These are phyloP conservation scores for Amphimedon queenslandica DNA, from an alignment of 37 sponge, comb jelly and placozoan species.

Conservation along the genomic window DNA sequence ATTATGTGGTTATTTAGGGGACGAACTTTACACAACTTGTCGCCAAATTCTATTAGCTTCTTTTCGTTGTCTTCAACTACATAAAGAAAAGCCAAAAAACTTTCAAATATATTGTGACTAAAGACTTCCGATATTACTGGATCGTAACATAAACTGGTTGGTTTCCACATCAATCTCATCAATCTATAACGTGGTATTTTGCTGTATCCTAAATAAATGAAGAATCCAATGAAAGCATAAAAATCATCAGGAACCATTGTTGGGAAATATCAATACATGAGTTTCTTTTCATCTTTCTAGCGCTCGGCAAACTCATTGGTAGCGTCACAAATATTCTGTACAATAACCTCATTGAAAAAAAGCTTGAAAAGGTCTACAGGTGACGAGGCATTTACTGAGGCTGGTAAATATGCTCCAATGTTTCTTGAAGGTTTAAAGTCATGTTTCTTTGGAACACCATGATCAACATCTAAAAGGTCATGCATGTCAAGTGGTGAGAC, in stretches of 20 bases:
- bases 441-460: not conserved
- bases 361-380: not conserved
- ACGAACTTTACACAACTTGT: slow-evolving; percentile 1
- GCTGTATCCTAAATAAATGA: slow-evolving; percentile 3
- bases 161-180: slow-evolving; percentile 1
- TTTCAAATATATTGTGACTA: not conserved
- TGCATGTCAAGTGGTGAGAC: not conserved
- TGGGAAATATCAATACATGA: not conserved
- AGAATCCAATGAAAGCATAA: not conserved
- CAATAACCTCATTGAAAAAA: not conserved
- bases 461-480: not conserved
- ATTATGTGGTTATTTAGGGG: not conserved
- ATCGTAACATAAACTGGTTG: slow-evolving; percentile 2
- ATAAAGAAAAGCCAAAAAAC: not conserved
- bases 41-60: not conserved
- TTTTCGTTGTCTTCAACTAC: not conserved
- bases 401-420: not conserved
- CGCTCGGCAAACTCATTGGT: slow-evolving; percentile 5
- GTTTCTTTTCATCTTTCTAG: not conserved
- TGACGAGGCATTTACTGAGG: not conserved
- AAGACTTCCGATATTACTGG: not conserved
- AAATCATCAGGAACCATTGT: not conserved
- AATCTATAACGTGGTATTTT: slow-evolving; percentile 4
- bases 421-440: not conserved
- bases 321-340: not conserved